A percentile compares a stretch with the other conserved stretches of the same genome.
Conservation (phyloP, 1,140 invertebrate species). For the Leptinotarsa lineolata region DNA sequence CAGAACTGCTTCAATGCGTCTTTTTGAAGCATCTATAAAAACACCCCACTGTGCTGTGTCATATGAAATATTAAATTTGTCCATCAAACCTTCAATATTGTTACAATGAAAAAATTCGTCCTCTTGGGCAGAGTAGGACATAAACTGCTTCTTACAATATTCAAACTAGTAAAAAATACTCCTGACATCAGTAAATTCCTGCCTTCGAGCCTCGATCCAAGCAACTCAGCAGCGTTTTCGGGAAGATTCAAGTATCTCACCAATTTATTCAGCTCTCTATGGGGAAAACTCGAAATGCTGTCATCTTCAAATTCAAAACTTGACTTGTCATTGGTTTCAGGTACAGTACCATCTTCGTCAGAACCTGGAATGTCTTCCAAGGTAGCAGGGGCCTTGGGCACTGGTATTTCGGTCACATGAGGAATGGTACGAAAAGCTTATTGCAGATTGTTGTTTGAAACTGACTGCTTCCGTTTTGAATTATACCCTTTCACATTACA, state of each 20-base stretch:
- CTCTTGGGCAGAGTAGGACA: constrained; percentile 1
- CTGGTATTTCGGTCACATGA: constrained; percentile 27
- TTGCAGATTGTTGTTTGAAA: not conserved
- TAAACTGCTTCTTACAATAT: constrained; percentile 25
- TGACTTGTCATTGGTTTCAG: constrained; percentile 20
- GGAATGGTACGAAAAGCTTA: constrained; percentile 14
- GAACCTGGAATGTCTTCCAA: constrained; percentile 24
- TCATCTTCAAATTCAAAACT: constrained; percentile 17
- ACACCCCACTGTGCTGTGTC: not conserved
- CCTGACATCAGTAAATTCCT: not conserved
- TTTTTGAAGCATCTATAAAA: constrained; percentile 26
- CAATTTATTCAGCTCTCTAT: not conserved
- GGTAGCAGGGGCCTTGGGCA: constrained; percentile 22
- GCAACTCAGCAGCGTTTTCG: constrained; percentile 2
- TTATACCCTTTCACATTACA: not conserved
- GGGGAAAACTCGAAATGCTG: not conserved
- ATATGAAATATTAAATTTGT: not conserved
- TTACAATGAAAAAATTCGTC: not conserved
- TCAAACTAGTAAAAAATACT: constrained; percentile 13
- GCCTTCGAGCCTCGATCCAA: constrained; percentile 16
- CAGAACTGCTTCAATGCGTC: constrained; percentile 14
- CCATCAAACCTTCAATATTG: not conserved
- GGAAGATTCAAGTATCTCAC: constrained; percentile 20
- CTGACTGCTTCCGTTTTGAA: not conserved
- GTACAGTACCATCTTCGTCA: constrained; percentile 18